These are phyloP conservation scores for Bryconaethiops microstoma DNA, from an alignment of 2,797 vertebrate species.

Conservation along the genomic window DNA sequence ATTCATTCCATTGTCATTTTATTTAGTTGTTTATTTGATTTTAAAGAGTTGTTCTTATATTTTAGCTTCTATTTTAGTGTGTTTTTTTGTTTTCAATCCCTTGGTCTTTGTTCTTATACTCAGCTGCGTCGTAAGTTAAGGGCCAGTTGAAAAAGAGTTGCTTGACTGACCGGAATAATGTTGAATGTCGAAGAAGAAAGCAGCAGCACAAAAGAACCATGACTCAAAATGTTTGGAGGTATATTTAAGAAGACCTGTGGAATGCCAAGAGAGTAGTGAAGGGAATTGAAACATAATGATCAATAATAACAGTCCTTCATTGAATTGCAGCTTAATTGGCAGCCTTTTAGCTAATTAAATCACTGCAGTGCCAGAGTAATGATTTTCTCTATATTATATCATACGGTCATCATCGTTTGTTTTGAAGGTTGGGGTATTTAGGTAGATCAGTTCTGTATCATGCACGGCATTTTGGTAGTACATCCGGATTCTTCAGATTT, in stretches of 20 bases:
- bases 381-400: constrained; percentile 64
- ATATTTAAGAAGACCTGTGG: constrained; percentile 16
- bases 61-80: no score
- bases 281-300: constrained; percentile 71
- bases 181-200: not conserved
- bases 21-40: no score
- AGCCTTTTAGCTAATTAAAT: constrained; percentile 79
- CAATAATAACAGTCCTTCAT: constrained; percentile 73
- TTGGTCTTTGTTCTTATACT: no score
- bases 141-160: no score
- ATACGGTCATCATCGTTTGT: constrained; percentile 48
- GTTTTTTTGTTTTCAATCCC: no score
- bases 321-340: constrained; percentile 68
- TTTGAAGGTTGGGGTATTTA: constrained; percentile 34
- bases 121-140: no score
- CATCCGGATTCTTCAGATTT: not conserved
- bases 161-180: not conserved
- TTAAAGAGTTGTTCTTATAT: no score
- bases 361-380: constrained; percentile 60
- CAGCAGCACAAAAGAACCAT: not conserved
- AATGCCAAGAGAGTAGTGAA: constrained; percentile 49
- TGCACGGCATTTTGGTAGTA: not conserved
- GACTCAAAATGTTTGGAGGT: not conserved
- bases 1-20: no score
- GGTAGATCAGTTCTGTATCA: not conserved